Evolutionary conservation across 2,797 vertebrate species (phyloP).

Genomic region (Pangasius krempfi): DNA sequence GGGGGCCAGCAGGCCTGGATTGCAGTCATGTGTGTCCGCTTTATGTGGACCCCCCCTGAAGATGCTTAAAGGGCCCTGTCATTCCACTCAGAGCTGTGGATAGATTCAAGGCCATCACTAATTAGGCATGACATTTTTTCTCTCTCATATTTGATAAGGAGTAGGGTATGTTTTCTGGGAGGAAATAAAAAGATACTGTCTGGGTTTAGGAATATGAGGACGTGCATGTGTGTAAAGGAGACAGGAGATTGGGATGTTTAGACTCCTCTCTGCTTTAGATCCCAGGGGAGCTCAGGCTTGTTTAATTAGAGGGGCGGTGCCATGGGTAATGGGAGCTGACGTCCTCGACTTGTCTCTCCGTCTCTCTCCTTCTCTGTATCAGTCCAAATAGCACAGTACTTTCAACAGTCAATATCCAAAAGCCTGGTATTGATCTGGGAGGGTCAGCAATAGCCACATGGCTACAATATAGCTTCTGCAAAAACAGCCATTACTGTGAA

Average conservation of each 20-base stretch:
- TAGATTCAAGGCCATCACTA: conserved; percentile 56
- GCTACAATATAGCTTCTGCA: conserved; percentile 28
- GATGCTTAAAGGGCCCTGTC: conserved; percentile 40
- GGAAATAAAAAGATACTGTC: conserved; percentile 53
- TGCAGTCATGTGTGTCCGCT: conserved; percentile 54
- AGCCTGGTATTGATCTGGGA: conserved; percentile 55
- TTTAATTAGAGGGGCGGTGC: conserved; percentile 57
- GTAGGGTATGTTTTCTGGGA: conserved; percentile 48
- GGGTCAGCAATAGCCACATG: conserved; percentile 31
- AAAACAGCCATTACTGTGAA: conserved; percentile 15
- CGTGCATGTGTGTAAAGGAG: conserved; percentile 41
- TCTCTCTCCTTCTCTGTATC: background rate
- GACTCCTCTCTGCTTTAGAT: conserved; percentile 52
- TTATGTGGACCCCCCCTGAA: conserved; percentile 45
- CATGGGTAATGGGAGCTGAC: conserved; percentile 49
- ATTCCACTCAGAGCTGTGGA: conserved; percentile 40
- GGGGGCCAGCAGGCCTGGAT: conserved; percentile 43
- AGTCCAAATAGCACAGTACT: conserved; percentile 8
- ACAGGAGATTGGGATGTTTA: conserved; percentile 59
- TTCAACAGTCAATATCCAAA: conserved; percentile 45
- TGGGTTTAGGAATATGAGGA: conserved; percentile 52
- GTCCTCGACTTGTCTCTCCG: conserved; percentile 33
- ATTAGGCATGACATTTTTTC: conserved; percentile 25
- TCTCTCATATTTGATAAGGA: conserved; percentile 26
- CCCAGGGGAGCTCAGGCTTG: conserved; percentile 54